Conservation (phyloP, 2,797 vertebrate species). For the Hippoglossus hippoglossus region DNA sequence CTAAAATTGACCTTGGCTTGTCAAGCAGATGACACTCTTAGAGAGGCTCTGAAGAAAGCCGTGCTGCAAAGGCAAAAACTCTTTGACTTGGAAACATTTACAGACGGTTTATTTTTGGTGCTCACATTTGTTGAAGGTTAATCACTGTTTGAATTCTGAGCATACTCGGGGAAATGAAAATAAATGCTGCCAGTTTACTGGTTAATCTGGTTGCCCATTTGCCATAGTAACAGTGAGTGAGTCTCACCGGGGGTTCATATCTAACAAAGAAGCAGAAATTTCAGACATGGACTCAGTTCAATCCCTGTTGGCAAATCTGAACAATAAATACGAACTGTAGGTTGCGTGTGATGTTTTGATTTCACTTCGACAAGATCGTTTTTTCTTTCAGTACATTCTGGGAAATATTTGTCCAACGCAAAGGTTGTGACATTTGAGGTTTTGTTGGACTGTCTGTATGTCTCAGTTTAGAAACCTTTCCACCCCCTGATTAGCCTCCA, state of each 20-base stretch:
- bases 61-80: background rate
- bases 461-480: conserved; percentile 56
- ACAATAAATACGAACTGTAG: conserved; percentile 26
- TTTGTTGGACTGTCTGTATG: conserved; percentile 45
- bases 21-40: conserved; percentile 42
- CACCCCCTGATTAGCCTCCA: conserved; percentile 61
- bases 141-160: conserved; percentile 14
- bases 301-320: conserved; percentile 36
- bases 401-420: conserved; percentile 32
- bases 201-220: conserved; percentile 40
- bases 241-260: conserved; percentile 20
- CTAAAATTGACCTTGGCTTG: conserved; percentile 52
- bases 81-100: conserved; percentile 13
- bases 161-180: conserved; percentile 20
- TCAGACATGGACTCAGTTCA: conserved; percentile 27
- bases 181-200: conserved; percentile 37
- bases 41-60: conserved; percentile 23
- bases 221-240: conserved; percentile 38
- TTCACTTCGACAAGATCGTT: conserved; percentile 2
- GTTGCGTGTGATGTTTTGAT: conserved; percentile 21
- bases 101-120: conserved; percentile 37
- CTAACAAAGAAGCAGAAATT: conserved; percentile 38
- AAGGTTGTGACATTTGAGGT: conserved; percentile 60
- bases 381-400: conserved; percentile 23
- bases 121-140: conserved; percentile 24